Conservation (phyloP, 2,888 invertebrate species). For the Drosophila sordidula region DNA sequence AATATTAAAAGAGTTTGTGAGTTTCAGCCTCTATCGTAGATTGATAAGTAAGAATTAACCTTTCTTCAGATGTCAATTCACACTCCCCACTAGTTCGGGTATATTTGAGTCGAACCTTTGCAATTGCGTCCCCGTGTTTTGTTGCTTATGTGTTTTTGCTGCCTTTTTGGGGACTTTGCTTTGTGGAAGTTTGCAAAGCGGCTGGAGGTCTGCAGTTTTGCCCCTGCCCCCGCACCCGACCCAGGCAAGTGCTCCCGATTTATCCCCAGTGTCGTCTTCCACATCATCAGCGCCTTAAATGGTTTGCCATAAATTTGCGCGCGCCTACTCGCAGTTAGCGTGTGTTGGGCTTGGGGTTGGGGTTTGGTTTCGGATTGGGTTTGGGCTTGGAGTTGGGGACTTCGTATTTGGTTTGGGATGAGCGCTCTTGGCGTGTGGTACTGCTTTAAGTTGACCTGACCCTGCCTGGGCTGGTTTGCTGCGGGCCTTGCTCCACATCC, state of each 20-base stretch:
- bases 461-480: conserved; percentile 41
- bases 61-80: not conserved
- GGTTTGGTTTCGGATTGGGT: not conserved
- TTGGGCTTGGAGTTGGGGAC: not conserved
- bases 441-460: conserved; percentile 62
- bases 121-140: not conserved
- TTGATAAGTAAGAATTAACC: too few relatives aligned
- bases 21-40: too few relatives aligned
- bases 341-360: not conserved
- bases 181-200: conserved; percentile 51
- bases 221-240: not conserved
- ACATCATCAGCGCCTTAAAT: conserved; percentile 79
- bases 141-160: conserved; percentile 16
- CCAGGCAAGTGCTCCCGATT: conserved; percentile 47
- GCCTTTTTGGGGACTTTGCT: conserved; percentile 37
- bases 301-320: conserved; percentile 76
- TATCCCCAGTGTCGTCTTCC: conserved; percentile 68
- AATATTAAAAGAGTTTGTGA: too few relatives aligned
- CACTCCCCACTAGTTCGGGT: conserved; percentile 8
- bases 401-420: conserved; percentile 25
- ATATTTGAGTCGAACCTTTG: conserved; percentile 23
- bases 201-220: conserved; percentile 17
- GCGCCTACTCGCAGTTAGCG: conserved; percentile 47
- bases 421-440: conserved; percentile 11
- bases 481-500: conserved; percentile 55